These are phyloP conservation scores for Centrocercus urophasianus DNA, from an alignment of 2,113 vertebrate species.

Conservation along the genomic window DNA sequence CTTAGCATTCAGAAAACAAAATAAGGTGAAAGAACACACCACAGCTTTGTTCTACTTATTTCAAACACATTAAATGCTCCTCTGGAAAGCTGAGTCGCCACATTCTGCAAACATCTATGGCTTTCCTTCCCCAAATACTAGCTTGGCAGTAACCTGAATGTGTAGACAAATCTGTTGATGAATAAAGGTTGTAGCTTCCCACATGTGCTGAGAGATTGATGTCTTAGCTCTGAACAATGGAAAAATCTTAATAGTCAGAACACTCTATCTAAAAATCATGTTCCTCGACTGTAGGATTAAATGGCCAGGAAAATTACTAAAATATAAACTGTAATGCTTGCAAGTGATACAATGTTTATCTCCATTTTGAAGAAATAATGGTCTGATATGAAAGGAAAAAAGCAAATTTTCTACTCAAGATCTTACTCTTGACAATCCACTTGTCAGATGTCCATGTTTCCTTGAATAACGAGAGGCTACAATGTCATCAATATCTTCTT, in stretches of 20 bases:
- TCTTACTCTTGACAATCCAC: constrained; percentile 85
- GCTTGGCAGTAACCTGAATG: not conserved
- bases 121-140: not conserved
- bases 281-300: not conserved
- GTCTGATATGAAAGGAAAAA: not conserved
- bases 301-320: not conserved
- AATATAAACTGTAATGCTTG: not conserved
- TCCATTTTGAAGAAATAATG: not conserved
- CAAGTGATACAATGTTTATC: not conserved
- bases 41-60: not conserved
- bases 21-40: not conserved
- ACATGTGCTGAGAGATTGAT: not conserved
- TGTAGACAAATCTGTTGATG: not conserved
- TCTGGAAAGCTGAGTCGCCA: not conserved
- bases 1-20: not conserved
- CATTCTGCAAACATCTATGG: not conserved
- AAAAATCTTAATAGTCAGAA: not conserved
- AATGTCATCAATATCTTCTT: constrained; percentile 83
- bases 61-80: not conserved
- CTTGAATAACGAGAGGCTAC: constrained; percentile 74
- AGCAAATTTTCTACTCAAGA: not conserved
- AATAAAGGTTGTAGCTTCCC: not conserved
- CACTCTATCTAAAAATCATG: not conserved
- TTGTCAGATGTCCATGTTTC: constrained; percentile 69
- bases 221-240: not conserved